Conservation (phyloP, 2,888 invertebrate species). For the Coelogynopora nodosa region DNA sequence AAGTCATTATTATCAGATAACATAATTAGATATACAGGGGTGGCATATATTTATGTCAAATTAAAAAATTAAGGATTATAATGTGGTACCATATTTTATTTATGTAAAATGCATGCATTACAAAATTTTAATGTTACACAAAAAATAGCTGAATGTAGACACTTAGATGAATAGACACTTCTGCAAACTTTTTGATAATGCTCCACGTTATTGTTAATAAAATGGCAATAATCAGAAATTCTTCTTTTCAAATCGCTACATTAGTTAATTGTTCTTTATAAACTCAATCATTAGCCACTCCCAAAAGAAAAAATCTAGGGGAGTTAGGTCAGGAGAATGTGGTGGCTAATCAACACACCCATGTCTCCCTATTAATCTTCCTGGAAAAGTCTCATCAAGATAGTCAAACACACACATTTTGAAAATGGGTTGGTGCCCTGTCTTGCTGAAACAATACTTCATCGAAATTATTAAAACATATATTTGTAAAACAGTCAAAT, state of each 20-base stretch:
- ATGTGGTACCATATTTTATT: no score
- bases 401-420: background rate
- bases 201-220: background rate
- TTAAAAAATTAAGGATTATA: no score
- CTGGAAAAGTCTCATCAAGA: background rate
- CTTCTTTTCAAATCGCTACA: background rate
- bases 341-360: slow-evolving; percentile 21
- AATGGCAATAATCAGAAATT: background rate
- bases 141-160: no score
- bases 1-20: no score
- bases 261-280: background rate
- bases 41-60: no score
- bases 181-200: background rate
- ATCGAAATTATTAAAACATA: background rate
- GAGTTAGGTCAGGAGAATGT: slow-evolving; percentile 29
- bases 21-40: no score
- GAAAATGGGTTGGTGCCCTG: slow-evolving; percentile 28
- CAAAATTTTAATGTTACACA: no score
- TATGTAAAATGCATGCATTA: no score
- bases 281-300: background rate
- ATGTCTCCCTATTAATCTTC: slow-evolving; percentile 11
- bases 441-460: slow-evolving; percentile 23
- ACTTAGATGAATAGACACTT: no score
- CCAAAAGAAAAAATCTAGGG: slow-evolving; percentile 38
- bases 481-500: slow-evolving; percentile 1